A percentile compares a stretch with the other conserved stretches of the same genome.
phyloP scores from a whole-genome alignment of 2,113 vertebrate genomes.

The Chaetura pelagica region DNA sequence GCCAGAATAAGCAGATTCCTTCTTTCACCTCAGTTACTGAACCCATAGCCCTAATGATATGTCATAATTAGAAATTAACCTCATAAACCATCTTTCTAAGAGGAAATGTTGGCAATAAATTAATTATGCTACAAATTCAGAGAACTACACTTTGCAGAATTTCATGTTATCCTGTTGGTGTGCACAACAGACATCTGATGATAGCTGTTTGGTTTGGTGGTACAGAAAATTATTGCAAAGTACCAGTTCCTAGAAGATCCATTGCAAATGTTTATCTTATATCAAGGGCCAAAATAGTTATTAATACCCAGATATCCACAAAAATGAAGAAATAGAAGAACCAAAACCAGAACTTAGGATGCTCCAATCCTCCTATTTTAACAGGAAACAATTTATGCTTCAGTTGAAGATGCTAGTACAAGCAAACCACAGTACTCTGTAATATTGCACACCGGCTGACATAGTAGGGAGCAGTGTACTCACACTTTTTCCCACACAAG shows the following conservation, averaged over 20 bases:
- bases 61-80: neutral
- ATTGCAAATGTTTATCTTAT: neutral
- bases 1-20: neutral
- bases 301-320: neutral
- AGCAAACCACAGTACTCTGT: neutral
- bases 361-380: neutral
- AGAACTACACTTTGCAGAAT: neutral
- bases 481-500: neutral
- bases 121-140: neutral
- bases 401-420: neutral
- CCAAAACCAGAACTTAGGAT: accelerated
- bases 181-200: neutral
- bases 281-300: neutral
- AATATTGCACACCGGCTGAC: neutral
- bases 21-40: neutral
- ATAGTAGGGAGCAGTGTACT: neutral
- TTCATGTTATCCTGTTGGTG: neutral
- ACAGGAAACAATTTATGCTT: accelerated
- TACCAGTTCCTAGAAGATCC: neutral
- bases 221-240: neutral
- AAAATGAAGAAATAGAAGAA: neutral
- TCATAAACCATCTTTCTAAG: neutral
- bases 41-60: neutral
- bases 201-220: neutral
- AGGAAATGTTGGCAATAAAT: neutral